phyloP scores from a whole-genome alignment of 2,113 vertebrate species.

The Alouatta palliata region DNA sequence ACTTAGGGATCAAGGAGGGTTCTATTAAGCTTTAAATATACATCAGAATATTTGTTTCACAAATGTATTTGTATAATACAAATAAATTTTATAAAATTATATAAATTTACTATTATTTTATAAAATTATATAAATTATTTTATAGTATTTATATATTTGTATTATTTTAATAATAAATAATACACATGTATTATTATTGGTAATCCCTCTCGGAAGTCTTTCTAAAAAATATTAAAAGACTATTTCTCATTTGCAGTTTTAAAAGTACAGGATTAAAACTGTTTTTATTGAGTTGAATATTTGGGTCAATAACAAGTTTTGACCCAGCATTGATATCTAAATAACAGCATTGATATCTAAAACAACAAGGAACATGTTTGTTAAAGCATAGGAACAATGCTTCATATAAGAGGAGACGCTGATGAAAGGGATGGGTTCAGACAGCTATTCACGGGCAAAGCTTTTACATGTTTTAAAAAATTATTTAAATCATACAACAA shows the following conservation, averaged over 20 bases:
- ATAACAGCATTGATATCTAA: neutral
- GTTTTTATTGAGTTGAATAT: neutral
- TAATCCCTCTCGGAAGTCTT: neutral
- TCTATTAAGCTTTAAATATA: neutral
- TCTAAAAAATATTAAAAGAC: neutral
- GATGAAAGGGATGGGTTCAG: neutral
- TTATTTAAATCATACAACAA: neutral
- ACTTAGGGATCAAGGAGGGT: neutral
- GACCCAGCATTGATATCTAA: neutral
- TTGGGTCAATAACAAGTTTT: neutral
- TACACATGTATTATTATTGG: neutral
- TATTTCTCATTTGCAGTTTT: conserved; percentile 5
- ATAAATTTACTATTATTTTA: neutral
- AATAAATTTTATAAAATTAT: neutral
- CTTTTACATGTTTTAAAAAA: neutral
- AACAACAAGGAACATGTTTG: neutral
- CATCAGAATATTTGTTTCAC: neutral
- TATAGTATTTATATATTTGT: neutral
- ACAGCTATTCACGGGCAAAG: neutral
- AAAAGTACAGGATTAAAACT: neutral
- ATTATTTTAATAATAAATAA: neutral
- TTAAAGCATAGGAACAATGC: neutral
- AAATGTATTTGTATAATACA: neutral
- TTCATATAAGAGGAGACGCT: neutral
- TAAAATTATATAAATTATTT: neutral